Percentiles rank a stretch among this genome's conserved stretches.
Evolutionary conservation across 2,113 vertebrate species (phyloP).

Genomic region (Capricornis sumatraensis): DNA sequence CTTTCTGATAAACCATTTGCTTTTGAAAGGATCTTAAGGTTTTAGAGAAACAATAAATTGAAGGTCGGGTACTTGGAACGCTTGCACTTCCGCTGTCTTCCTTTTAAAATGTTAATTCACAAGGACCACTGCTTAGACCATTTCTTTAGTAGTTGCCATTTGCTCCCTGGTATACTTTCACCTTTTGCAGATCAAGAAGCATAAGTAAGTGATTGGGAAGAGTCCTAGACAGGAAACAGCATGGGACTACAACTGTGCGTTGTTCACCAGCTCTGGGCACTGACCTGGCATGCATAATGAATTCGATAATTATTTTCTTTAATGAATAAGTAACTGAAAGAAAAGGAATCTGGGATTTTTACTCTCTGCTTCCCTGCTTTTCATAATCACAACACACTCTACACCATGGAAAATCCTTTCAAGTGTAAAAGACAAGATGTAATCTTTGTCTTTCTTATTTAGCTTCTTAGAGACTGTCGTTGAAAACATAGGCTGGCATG

Average conservation of each 20-base stretch:
- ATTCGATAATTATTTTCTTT: neutral
- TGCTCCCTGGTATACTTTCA: neutral
- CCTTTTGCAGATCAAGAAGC: neutral
- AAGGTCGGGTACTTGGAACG: neutral
- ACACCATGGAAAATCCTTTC: neutral
- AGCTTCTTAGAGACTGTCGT: neutral
- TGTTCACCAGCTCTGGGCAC: neutral
- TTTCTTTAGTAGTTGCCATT: neutral
- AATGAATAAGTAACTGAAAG: neutral
- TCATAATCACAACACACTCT: neutral
- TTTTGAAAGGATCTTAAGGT: neutral
- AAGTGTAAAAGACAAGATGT: neutral
- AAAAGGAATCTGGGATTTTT: neutral
- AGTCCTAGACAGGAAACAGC: too few species aligned
- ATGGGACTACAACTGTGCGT: rapidly evolving
- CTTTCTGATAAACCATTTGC: neutral
- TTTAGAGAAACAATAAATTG: neutral
- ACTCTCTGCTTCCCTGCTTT: neutral
- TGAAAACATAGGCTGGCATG: neutral
- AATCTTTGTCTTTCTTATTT: neutral
- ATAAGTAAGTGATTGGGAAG: neutral
- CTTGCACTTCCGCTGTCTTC: neutral
- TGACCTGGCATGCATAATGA: rapidly evolving
- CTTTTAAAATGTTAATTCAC: neutral
- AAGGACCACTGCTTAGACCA: too few species aligned